Evolutionary conservation across 2,113 vertebrate species (phyloP).

Genomic region (Edolisoma coerulescens): DNA sequence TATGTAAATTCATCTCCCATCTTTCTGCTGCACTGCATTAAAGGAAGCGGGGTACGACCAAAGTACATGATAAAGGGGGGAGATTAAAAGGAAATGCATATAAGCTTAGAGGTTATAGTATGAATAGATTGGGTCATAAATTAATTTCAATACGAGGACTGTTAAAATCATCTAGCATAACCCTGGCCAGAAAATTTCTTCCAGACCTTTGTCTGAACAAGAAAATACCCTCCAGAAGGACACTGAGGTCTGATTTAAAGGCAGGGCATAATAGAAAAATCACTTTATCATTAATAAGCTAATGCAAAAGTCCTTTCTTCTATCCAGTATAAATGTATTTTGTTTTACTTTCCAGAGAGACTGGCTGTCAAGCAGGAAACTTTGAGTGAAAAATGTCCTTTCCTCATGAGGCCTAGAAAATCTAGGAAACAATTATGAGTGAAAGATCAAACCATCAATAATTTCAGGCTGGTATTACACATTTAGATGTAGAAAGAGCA

Average conservation of each 20-base stretch:
- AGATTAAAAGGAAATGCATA: background rate
- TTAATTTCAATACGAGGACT: constrained; percentile 11
- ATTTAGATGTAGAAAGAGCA: background rate
- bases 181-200: background rate
- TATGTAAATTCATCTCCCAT: background rate
- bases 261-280: background rate
- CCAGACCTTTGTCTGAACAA: background rate
- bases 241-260: background rate
- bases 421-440: background rate
- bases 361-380: background rate
- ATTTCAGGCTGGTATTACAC: background rate
- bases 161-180: background rate
- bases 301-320: background rate
- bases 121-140: background rate
- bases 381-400: background rate
- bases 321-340: background rate
- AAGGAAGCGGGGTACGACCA: background rate
- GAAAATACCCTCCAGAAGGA: background rate
- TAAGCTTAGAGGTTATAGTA: background rate
- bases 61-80: background rate
- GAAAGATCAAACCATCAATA: background rate
- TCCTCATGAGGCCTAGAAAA: background rate
- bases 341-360: background rate
- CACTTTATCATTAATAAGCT: background rate
- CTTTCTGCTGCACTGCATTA: background rate